Evolutionary conservation across 2,113 vertebrate genomes (phyloP).

Genomic region (Saccopteryx bilineata): DNA sequence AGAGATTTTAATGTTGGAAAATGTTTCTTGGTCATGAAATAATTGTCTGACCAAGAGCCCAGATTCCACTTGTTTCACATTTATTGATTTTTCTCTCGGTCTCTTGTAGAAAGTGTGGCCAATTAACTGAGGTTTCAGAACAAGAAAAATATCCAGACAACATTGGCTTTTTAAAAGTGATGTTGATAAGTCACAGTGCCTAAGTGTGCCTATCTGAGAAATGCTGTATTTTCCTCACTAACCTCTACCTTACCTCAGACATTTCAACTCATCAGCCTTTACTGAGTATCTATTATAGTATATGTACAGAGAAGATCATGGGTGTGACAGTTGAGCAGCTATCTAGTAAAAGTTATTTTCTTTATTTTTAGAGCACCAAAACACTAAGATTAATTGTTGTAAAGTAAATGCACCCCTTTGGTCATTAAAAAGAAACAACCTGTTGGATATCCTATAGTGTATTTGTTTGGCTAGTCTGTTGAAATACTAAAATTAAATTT

Average conservation of each 20-base stretch:
- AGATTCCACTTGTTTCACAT: neutral
- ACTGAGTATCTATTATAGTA: neutral
- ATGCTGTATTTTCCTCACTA: neutral
- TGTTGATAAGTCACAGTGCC: neutral
- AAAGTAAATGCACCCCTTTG: neutral
- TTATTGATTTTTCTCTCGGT: neutral
- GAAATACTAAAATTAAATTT: neutral
- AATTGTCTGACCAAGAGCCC: neutral
- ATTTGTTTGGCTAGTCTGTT: neutral
- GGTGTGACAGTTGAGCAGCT: neutral
- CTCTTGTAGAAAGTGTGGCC: neutral
- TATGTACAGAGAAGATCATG: neutral
- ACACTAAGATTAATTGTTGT: neutral
- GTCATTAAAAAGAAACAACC: neutral
- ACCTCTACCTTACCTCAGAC: neutral
- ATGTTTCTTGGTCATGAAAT: neutral
- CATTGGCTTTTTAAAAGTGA: neutral
- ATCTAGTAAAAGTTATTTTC: neutral
- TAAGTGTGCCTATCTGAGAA: neutral
- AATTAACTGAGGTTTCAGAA: neutral
- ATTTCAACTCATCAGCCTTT: neutral
- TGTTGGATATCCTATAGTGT: neutral
- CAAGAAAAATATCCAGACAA: neutral
- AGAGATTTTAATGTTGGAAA: neutral
- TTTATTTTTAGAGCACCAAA: neutral